Conservation (phyloP, 1,140 invertebrate species). For the Microvelia longipes region DNA sequence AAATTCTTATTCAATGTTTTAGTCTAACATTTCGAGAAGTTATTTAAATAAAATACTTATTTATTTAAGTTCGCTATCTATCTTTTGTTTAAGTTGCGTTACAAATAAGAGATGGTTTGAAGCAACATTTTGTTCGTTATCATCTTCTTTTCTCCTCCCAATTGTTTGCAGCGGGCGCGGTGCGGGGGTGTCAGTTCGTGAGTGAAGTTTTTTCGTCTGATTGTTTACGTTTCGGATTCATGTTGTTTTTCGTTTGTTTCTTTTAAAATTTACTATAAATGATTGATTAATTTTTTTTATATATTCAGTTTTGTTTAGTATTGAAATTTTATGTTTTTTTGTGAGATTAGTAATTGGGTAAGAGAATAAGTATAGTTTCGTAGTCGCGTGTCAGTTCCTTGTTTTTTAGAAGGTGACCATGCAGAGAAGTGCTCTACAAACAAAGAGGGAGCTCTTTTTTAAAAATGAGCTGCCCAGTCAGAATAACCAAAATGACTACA, state of each 20-base stretch:
- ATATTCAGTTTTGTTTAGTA: not conserved
- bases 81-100: too few species aligned
- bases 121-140: too few species aligned
- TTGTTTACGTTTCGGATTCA: not conserved
- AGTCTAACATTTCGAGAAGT: too few species aligned
- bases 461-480: conserved; percentile 38
- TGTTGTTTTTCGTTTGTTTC: not conserved
- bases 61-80: too few species aligned
- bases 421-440: conserved; percentile 35
- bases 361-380: not conserved
- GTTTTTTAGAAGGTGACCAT: not conserved
- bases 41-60: too few species aligned
- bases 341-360: not conserved
- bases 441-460: conserved; percentile 61
- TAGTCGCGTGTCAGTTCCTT: not conserved
- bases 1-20: too few species aligned
- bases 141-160: not conserved
- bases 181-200: not conserved
- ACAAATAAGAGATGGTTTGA: too few species aligned
- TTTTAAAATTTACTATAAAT: not conserved
- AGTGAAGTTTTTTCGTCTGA: not conserved
- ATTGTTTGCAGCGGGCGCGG: not conserved
- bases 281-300: not conserved
- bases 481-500: not conserved
- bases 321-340: not conserved